Evolutionary conservation across 2,797 vertebrate species (phyloP).

Genomic region (Fringilla coelebs): DNA sequence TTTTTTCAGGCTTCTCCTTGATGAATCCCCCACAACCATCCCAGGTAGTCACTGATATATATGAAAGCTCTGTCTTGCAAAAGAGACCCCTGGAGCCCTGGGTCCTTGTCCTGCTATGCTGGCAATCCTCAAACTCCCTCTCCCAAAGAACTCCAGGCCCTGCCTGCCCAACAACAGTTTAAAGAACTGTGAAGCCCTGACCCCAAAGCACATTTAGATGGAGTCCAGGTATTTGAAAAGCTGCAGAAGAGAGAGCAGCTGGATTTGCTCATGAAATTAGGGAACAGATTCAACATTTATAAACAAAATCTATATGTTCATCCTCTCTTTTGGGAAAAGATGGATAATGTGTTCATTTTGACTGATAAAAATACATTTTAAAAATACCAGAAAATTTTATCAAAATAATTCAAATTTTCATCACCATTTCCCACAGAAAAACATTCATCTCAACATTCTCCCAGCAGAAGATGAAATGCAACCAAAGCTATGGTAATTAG

Average conservation of each 20-base stretch:
- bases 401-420: not conserved
- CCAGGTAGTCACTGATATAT: not conserved
- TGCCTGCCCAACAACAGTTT: not conserved
- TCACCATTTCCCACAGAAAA: not conserved
- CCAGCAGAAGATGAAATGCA: not conserved
- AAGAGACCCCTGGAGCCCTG: not conserved
- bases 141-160: not conserved
- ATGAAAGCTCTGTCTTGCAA: not conserved
- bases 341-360: not conserved
- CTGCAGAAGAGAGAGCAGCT: not conserved
- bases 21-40: not conserved
- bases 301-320: not conserved
- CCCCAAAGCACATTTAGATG: not conserved
- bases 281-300: not conserved
- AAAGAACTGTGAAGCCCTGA: not conserved
- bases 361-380: not conserved
- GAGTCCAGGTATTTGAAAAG: not conserved
- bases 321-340: not conserved
- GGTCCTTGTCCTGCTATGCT: not conserved
- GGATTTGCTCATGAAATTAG: not conserved
- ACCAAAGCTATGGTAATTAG: not conserved
- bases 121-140: not conserved
- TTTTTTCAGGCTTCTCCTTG: not conserved
- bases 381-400: not conserved
- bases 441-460: not conserved